Evolutionary conservation across 2,888 invertebrate species (phyloP).

Genomic region (Tipula vernalis): DNA sequence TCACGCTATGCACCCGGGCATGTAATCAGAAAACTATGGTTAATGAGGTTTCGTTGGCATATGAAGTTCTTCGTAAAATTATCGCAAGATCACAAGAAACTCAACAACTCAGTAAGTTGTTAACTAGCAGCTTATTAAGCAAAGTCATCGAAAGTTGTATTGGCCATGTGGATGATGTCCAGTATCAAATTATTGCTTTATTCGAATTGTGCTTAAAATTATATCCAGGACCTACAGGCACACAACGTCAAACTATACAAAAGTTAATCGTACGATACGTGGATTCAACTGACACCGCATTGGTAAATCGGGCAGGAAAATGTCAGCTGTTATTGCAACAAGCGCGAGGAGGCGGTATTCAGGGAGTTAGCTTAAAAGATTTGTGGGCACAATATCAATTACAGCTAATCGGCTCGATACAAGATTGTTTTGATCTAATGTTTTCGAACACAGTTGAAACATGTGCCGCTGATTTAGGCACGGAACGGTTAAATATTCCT

Average conservation of each 20-base stretch:
- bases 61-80: conserved; percentile 19
- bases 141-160: conserved; percentile 23
- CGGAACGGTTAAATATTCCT: conserved; percentile 16
- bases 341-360: conserved; percentile 25
- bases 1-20: conserved; percentile 21
- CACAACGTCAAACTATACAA: conserved; percentile 22
- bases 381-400: conserved; percentile 25
- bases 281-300: conserved; percentile 20
- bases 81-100: conserved; percentile 18
- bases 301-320: conserved; percentile 22
- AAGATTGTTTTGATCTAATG: conserved; percentile 21
- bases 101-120: conserved; percentile 24
- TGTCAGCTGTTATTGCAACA: conserved; percentile 28
- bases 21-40: conserved; percentile 20
- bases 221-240: conserved; percentile 24
- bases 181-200: conserved; percentile 22
- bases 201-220: conserved; percentile 23
- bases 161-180: conserved; percentile 16
- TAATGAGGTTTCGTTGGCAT: conserved; percentile 17
- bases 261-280: conserved; percentile 22
- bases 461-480: conserved; percentile 19
- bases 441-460: conserved; percentile 23
- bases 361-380: conserved; percentile 23
- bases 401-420: conserved; percentile 22
- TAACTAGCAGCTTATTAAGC: conserved; percentile 20